Evolutionary conservation across 2,113 vertebrate genomes (phyloP), one percentile per base, ranked within the genome.

Genomic region (Grammomys dolichurus): DNA sequence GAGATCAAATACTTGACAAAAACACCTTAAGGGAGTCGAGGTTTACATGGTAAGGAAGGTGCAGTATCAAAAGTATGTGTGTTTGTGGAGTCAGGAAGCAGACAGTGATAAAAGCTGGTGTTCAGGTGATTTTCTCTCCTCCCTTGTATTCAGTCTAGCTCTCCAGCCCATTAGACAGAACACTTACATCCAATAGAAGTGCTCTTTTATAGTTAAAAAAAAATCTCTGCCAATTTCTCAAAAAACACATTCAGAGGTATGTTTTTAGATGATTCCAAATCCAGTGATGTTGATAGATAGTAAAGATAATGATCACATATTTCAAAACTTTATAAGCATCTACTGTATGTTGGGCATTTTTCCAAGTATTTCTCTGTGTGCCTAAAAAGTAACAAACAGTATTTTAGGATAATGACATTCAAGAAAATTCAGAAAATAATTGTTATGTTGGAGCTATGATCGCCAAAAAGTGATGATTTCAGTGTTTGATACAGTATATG

Each of bases 261-360:
- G 7, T 87, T 4, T 46, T 14, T 10, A 56, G 13, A 14, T 56
- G 48, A 56, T 72, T 56, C 5, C 6, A 87, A 87, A 56, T 24
- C 31, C 24, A 87, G 48, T 40, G 36, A 54, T 17, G 0, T 69
- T 3, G 0, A n/a, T n/a, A 51, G 0, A n/a, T n/a, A 51, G 33
- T 70, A 13, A 69, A 70, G 19, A 54, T 40, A 86, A 51, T 46
- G 28, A 69, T 48, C 46, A 54, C 31, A 40, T 81, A 43, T 46
- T 85, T 84, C 60, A 84, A 84, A 43, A 5, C 40, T 63, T 91
- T 87, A 43, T 43, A 87, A 91, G 7, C 43, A 11, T 31, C 58
- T 84, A 24, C 10, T 60, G 1, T 63, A 24, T 40, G 5, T 82
- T 87, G 69, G 58, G 1, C 9, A 89, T 19, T 81, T 19, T 65